These are phyloP conservation scores for Eristalis pertinax DNA, from an alignment of 2,888 invertebrate species.

Conservation along the genomic window DNA sequence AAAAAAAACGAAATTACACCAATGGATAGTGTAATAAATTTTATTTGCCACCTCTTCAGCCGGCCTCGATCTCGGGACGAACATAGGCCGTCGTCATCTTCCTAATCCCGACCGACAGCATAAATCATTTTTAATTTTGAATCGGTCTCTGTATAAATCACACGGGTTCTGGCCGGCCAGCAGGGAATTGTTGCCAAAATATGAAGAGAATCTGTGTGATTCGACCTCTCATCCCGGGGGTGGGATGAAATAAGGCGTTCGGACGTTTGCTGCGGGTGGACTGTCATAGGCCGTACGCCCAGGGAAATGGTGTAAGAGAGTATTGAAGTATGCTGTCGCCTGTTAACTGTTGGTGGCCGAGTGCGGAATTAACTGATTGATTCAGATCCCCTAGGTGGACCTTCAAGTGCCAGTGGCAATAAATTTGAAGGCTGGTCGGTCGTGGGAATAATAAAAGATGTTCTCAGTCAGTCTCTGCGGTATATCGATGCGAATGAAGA, in stretches of 20 bases:
- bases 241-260: not conserved
- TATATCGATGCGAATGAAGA: not conserved
- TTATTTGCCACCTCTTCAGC: slow-evolving; percentile 30
- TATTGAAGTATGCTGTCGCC: slow-evolving; percentile 10
- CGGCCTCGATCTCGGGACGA: slow-evolving; percentile 6
- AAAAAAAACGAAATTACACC: slow-evolving; percentile 29
- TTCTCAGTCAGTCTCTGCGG: not conserved
- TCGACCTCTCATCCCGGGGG: not conserved
- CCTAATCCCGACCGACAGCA: slow-evolving; percentile 30
- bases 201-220: slow-evolving; percentile 3
- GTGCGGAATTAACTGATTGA: not conserved
- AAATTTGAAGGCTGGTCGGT: not conserved
- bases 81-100: not conserved
- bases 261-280: not conserved
- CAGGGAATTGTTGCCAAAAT: slow-evolving; percentile 10
- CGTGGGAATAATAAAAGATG: not conserved
- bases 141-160: slow-evolving; percentile 25
- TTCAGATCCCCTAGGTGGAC: not conserved
- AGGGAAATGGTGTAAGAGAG: not conserved
- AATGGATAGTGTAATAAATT: slow-evolving; percentile 51
- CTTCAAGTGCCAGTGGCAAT: not conserved
- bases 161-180: not conserved
- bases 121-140: slow-evolving; percentile 55
- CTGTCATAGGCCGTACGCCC: not conserved
- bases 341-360: not conserved